Base-by-base conservation (phyloP, 2,888 invertebrate species). In the Apodemia duryi region DNA sequence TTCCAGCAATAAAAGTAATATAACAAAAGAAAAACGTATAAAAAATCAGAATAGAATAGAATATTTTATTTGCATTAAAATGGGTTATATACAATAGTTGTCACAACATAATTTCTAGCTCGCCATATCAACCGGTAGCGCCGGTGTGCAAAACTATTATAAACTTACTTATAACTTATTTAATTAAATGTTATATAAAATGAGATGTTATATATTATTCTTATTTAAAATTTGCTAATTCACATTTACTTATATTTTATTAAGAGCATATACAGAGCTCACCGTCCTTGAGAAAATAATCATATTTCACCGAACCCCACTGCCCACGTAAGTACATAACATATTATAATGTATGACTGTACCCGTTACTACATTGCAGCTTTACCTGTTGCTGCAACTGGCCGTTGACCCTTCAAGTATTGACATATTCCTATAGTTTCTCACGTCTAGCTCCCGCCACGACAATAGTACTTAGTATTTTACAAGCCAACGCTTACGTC, bases 381-480 rank as follows among this genome's bases (percentile, higher is more conserved):
- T 79, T 74, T 85, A 86, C 87, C 84, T 84, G 88, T 85, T 81
- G 82, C 82, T 75, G 69, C 71, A 81, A 74, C 81, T 88, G 91
- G 91, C 81, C 91, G 81, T 88, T 91, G 91, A 91, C 90, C 91
- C 85, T 83, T 85, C 86, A 86, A 85, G 87, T 91, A 91, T 91
- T 91, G 91, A 91, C 91, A 90, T 90, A 88, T 91, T 88, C 85
- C 87, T 89, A 89, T 86, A 88, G 86, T 89, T 90, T 89, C 91
- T 88, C 90, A 88, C 88, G 88, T 88, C 85, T 84, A 82, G 81
- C 82, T 79, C 80, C 77, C 77, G 78, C 73, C 76, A 74, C 73
- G 71, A 73, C 75, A 75, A 77, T 75, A 75, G 77, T 75, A 75
- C 78, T 76, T 75, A 74, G 75, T 76, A 77, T 80, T 83, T 81